Percentiles rank a stretch among this genome's conserved stretches.
phyloP scores from a whole-genome alignment of 2,797 vertebrate species.

The Enteromius anoplus region DNA sequence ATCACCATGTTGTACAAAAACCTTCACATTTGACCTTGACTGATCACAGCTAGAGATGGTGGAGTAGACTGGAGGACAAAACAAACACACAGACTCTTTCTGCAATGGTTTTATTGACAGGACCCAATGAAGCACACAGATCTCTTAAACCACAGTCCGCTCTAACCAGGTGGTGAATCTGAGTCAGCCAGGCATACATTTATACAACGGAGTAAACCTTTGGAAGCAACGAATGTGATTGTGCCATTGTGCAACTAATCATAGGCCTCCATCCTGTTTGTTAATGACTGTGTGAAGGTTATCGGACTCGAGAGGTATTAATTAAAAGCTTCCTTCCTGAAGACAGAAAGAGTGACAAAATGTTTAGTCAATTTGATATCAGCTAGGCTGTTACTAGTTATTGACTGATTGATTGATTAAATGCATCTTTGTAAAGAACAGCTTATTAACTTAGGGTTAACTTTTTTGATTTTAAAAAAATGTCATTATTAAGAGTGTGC shows the following conservation, averaged over 20 bases:
- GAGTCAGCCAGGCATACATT: constrained; percentile 33
- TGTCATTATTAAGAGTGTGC: too few species aligned
- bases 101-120: constrained; percentile 68
- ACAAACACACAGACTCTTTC: constrained; percentile 70
- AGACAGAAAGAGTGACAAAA: constrained; percentile 44
- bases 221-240: constrained; percentile 48
- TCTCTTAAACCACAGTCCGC: constrained; percentile 39
- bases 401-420: too few species aligned
- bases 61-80: constrained; percentile 62
- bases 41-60: constrained; percentile 59
- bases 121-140: constrained; percentile 77
- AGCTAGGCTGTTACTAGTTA: constrained; percentile 11
- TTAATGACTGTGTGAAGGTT: constrained; percentile 69
- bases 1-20: constrained; percentile 14
- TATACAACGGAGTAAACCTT: constrained; percentile 27
- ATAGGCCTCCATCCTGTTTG: constrained; percentile 28
- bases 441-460: not conserved
- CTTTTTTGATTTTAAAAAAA: too few species aligned
- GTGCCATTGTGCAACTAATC: constrained; percentile 52
- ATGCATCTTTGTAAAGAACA: not conserved
- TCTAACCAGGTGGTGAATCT: not conserved
- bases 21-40: constrained; percentile 30
- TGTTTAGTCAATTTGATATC: constrained; percentile 71
- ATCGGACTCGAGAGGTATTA: constrained; percentile 67
- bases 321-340: constrained; percentile 65